Percentiles rank a stretch among this genome's conserved stretches.
These are phyloP conservation scores for Silurus asotus DNA, from an alignment of 2,113 vertebrate genomes.

Conservation along the genomic window DNA sequence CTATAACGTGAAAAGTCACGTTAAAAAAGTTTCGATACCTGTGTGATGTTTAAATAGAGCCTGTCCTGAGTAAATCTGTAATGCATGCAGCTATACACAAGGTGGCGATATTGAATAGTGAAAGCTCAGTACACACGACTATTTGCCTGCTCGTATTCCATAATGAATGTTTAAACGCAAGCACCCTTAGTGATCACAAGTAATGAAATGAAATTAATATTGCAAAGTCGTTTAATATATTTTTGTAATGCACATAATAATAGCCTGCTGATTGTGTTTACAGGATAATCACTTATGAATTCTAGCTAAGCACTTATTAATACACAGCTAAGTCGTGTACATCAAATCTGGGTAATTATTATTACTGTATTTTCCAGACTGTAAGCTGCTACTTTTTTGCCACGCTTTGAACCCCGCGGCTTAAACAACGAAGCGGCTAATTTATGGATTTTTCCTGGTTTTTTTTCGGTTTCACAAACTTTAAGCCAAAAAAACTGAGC, in stretches of 20 bases:
- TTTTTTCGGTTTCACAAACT: no score
- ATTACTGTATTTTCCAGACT: no score
- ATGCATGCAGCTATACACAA: not conserved
- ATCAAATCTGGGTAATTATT: no score
- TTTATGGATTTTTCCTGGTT: no score
- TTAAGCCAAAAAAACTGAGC: no score
- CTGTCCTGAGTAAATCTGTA: not conserved
- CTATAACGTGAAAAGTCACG: no score
- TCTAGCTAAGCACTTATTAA: no score
- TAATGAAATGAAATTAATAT: not conserved
- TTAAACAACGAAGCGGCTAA: no score
- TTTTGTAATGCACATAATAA: not conserved
- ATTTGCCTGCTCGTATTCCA: not conserved
- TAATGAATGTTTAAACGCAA: not conserved
- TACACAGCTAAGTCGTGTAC: no score
- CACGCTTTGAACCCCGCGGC: no score
- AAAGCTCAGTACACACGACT: not conserved
- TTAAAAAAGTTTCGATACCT: not conserved
- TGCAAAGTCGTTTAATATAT: not conserved
- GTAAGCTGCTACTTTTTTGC: no score
- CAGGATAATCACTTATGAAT: not conserved
- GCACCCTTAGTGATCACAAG: not conserved
- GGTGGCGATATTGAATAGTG: slow-evolving; percentile 18
- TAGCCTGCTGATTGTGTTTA: not conserved
- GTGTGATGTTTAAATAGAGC: not conserved